These are phyloP conservation scores for Cyphomyrus plagiostoma DNA, from an alignment of 2,113 vertebrate species.

Conservation along the genomic window DNA sequence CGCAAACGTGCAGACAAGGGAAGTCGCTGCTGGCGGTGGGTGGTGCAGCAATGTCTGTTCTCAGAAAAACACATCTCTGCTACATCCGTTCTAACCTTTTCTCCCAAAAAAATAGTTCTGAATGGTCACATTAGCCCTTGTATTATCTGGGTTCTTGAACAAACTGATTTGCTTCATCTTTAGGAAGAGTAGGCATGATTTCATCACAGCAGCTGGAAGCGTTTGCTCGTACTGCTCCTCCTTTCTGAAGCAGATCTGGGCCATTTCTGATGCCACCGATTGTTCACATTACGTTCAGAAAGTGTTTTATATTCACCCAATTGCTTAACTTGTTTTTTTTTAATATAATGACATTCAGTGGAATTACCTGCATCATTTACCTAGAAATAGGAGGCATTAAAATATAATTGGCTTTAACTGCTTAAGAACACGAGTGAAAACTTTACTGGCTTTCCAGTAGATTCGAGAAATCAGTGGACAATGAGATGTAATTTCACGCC, in stretches of 20 bases:
- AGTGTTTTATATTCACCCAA: background rate
- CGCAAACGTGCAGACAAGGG: background rate
- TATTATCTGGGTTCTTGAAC: background rate
- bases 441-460: background rate
- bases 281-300: background rate
- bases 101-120: background rate
- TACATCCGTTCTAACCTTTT: background rate
- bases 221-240: background rate
- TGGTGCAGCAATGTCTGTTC: background rate
- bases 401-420: background rate
- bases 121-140: background rate
- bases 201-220: background rate
- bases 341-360: background rate
- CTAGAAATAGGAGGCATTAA: background rate
- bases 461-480: background rate
- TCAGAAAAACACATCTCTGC: background rate
- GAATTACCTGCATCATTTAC: background rate
- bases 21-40: background rate
- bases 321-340: background rate
- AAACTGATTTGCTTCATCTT: background rate
- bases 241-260: background rate
- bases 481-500: constrained; percentile 3
- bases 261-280: background rate
- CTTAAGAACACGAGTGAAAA: background rate
- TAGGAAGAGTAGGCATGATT: background rate